Conservation (phyloP, 1,140 invertebrate species). For the Drosophila ananassae region DNA sequence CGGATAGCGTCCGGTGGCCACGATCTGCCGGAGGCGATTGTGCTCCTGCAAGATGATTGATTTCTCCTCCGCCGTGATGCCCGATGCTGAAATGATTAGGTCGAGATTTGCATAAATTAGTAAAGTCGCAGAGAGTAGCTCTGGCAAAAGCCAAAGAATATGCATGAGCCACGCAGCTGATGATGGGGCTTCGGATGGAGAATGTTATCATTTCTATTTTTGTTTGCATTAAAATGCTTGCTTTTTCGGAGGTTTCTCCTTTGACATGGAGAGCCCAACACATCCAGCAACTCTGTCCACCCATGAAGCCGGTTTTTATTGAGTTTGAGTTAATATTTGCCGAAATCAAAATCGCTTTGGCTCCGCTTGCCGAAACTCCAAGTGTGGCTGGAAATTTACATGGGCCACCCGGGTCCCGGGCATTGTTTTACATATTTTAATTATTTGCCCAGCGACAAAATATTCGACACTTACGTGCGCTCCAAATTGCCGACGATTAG, state of each 20-base stretch:
- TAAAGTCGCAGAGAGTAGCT: slow-evolving; percentile 2
- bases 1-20: slow-evolving; percentile 90
- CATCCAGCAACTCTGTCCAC: slow-evolving; percentile 1
- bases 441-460: slow-evolving; percentile 30
- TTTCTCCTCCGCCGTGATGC: slow-evolving; percentile 89
- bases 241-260: slow-evolving; percentile 50
- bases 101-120: slow-evolving; percentile 74
- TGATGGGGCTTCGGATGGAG: slow-evolving; percentile 20
- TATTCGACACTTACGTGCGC: slow-evolving; percentile 44
- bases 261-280: slow-evolving; percentile 25
- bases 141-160: slow-evolving; percentile 30
- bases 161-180: slow-evolving; percentile 36
- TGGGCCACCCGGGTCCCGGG: background rate
- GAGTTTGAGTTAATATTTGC: slow-evolving; percentile 45
- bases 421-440: slow-evolving; percentile 48
- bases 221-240: slow-evolving; percentile 64
- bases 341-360: slow-evolving; percentile 49
- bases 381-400: slow-evolving; percentile 45
- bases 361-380: slow-evolving; percentile 47
- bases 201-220: slow-evolving; percentile 79
- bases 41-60: slow-evolving; percentile 91
- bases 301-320: slow-evolving; percentile 61
- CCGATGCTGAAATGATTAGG: slow-evolving; percentile 84
- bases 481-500: slow-evolving; percentile 35
- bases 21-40: slow-evolving; percentile 90